Base-by-base conservation (phyloP, 2,797 vertebrate species). In the Parambassis ranga region DNA sequence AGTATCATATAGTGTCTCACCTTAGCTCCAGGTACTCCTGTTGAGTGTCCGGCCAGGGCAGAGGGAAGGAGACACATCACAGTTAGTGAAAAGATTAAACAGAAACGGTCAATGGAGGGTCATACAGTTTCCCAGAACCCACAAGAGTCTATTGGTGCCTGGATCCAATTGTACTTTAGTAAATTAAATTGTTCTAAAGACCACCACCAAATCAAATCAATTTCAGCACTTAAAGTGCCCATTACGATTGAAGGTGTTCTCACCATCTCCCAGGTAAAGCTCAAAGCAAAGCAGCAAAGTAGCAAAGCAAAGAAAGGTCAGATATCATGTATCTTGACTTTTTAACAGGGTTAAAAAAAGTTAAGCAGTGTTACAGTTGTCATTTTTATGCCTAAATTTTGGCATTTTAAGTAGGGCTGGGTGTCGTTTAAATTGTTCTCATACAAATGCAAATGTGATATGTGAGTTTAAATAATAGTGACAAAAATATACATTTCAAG, bases 1-100 rank as follows among this genome's bases (percentile, higher is more conserved):
- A 33, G 60, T 56, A 47, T 59, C 8, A 31, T 31, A 10, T 19
- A 60, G 30, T 9, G 52, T 77, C 92, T 95, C 86, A 98, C 96
- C 96, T 95, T 96, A 75, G 87, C 87, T 67, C 93, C 94, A 46
- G 88, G 82, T 38, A 86, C 42, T 86, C 91, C 96, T 96, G 91
- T 82, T 52, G 84, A 75, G 69, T 75, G 64, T 75, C 59, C 8
- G 19, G 56, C 23, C 5, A 4, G 47, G 39, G 32, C 23, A 46
- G 39, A 62, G 47, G 72, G 72, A 26, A 42, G 48, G 62, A 63
- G 72, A 80, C 19, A 79, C 48, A 77, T 42, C 20, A 78, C 10
- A 44, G 78, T 89, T 87, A 90, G 82, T 19, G n/a, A 65, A 57
- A 18, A 19, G 7, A 36, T 49, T 10, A 31, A 4, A 64, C 20